These are phyloP conservation scores for Chaetops frenatus DNA, from an alignment of 2,113 vertebrate genomes.

Conservation along the genomic window DNA sequence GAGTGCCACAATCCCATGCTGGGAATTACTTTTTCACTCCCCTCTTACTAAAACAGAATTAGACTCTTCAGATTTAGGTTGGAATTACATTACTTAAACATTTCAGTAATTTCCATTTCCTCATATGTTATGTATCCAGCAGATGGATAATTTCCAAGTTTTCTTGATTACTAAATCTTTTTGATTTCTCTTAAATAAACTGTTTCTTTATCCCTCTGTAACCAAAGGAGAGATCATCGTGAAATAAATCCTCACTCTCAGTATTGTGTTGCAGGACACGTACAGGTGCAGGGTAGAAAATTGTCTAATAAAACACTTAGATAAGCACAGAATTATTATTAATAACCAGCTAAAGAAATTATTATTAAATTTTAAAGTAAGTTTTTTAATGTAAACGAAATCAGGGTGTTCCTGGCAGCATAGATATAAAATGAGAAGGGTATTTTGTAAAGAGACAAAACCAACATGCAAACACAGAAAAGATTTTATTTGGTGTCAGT, in stretches of 20 bases:
- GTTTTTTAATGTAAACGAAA: background rate
- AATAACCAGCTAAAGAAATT: background rate
- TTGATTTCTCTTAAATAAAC: slow-evolving; percentile 36
- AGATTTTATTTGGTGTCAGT: background rate
- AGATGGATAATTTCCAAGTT: slow-evolving; percentile 45
- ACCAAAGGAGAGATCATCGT: background rate
- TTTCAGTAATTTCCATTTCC: slow-evolving; percentile 29
- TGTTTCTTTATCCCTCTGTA: slow-evolving; percentile 21
- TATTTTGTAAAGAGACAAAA: background rate
- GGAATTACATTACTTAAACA: slow-evolving; percentile 42
- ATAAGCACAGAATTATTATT: background rate
- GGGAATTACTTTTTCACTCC: background rate
- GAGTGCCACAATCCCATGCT: background rate
- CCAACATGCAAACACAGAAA: background rate
- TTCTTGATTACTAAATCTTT: slow-evolving; percentile 57
- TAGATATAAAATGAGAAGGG: background rate
- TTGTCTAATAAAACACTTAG: background rate
- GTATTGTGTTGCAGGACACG: background rate
- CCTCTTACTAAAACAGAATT: background rate
- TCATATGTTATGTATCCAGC: slow-evolving; percentile 27
- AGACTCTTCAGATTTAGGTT: slow-evolving; percentile 27
- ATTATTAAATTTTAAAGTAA: background rate
- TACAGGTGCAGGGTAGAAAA: background rate
- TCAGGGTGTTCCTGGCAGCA: background rate
- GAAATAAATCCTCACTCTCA: background rate